Evolutionary conservation across 2,888 invertebrate species (phyloP).

Genomic region (Cheilosia soror): DNA sequence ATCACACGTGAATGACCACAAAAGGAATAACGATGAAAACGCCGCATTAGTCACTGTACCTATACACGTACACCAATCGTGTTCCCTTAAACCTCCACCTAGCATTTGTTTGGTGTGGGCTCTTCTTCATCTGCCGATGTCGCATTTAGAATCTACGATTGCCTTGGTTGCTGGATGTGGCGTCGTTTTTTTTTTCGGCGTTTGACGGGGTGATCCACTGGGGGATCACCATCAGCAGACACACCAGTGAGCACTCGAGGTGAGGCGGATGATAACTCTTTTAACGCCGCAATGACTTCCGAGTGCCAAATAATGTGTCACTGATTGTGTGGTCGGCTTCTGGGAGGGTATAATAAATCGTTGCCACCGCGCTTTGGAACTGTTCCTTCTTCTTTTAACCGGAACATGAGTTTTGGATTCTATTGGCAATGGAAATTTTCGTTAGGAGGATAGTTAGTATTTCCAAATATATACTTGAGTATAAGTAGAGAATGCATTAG

Average conservation of each 20-base stretch:
- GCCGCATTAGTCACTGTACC: conserved; percentile 70
- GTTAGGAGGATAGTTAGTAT: too few species aligned
- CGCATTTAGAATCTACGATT: conserved; percentile 67
- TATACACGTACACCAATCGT: background rate
- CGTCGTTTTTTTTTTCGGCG: conserved; percentile 20
- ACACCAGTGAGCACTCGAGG: conserved; percentile 61
- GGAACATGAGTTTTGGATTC: background rate
- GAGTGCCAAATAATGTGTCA: conserved; percentile 76
- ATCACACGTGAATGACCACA: conserved; percentile 72
- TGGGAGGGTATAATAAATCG: conserved; percentile 68
- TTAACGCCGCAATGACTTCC: conserved; percentile 76
- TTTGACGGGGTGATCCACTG: conserved; percentile 57
- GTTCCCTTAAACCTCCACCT: conserved; percentile 27
- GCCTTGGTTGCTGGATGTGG: conserved; percentile 45
- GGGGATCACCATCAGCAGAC: conserved; percentile 58
- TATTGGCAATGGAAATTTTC: too few species aligned
- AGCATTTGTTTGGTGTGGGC: conserved; percentile 26
- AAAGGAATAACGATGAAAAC: conserved; percentile 73
- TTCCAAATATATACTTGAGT: too few species aligned
- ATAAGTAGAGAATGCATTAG: too few species aligned
- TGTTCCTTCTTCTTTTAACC: background rate
- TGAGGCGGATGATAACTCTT: conserved; percentile 75
- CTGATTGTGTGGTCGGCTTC: conserved; percentile 75
- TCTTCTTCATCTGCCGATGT: conserved; percentile 53
- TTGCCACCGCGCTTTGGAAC: conserved; percentile 10